phyloP scores from a whole-genome alignment of 2,113 vertebrate genomes.

The Macquaria australasica region DNA sequence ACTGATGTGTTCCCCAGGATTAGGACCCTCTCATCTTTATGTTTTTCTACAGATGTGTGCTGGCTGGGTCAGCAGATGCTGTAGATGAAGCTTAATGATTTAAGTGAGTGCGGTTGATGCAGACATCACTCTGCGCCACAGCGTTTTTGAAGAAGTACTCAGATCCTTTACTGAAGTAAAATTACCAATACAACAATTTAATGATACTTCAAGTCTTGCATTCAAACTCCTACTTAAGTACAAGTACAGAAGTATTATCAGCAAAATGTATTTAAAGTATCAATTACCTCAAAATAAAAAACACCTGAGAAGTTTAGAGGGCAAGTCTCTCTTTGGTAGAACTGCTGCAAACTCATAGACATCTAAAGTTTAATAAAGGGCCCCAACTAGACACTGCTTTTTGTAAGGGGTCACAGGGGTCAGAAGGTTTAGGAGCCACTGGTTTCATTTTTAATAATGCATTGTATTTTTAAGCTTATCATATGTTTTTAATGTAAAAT shows the following conservation, averaged over 20 bases:
- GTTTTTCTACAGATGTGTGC: constrained; percentile 22
- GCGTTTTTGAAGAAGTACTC: neutral
- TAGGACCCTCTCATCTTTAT: neutral
- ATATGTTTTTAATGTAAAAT: neutral
- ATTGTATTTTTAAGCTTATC: neutral
- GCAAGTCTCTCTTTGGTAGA: neutral
- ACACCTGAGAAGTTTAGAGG: neutral
- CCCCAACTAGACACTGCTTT: neutral
- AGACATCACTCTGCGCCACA: neutral
- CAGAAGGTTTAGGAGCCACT: neutral
- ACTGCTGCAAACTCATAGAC: neutral
- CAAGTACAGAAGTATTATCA: neutral
- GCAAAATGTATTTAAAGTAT: neutral
- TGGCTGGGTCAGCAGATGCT: neutral
- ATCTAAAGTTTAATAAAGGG: neutral
- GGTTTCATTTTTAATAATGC: neutral
- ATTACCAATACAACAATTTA: neutral
- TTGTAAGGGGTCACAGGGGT: no score
- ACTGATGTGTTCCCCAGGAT: constrained; percentile 17
- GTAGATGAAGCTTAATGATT: constrained; percentile 33
- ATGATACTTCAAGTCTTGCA: neutral
- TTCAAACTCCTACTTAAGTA: neutral
- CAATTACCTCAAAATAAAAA: neutral
- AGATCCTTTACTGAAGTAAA: neutral
- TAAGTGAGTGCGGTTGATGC: constrained; percentile 1